Evolutionary conservation across 2,888 invertebrate genomes (phyloP).

Genomic region (Steromphala cineraria): DNA sequence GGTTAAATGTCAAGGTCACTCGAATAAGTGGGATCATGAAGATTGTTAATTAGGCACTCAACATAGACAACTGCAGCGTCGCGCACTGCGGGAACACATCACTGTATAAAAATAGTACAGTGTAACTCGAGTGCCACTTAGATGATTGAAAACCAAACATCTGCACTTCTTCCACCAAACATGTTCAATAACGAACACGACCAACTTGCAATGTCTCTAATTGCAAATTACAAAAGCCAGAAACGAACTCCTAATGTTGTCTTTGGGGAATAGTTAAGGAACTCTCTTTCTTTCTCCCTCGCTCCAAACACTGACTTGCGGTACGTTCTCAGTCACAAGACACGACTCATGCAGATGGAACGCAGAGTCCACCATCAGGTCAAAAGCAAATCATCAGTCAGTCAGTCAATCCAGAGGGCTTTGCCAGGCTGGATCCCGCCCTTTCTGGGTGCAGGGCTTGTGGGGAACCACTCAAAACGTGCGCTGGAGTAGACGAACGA

Average conservation of each 20-base stretch:
- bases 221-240: not conserved
- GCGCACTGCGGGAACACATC: not conserved
- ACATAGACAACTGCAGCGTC: not conserved
- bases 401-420: not conserved
- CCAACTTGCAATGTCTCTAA: not conserved
- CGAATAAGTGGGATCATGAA: conserved; percentile 9
- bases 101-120: conserved; percentile 2
- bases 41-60: conserved; percentile 9
- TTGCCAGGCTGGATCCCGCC: conserved; percentile 9
- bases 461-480: conserved; percentile 21
- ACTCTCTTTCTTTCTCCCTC: not conserved
- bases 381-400: not conserved
- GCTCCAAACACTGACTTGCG: not conserved
- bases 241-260: not conserved
- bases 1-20: conserved; percentile 24
- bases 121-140: not conserved
- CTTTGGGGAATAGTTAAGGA: conserved; percentile 4
- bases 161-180: not conserved
- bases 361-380: not conserved
- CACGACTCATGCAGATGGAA: not conserved
- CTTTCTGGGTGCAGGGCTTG: not conserved
- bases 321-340: not conserved
- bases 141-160: not conserved
- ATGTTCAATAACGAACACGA: not conserved
- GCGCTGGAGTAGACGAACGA: not conserved